Evolutionary conservation across 2,113 vertebrate species (phyloP), one percentile per base, ranked within the genome.

Genomic region (Oncorhynchus keta): DNA sequence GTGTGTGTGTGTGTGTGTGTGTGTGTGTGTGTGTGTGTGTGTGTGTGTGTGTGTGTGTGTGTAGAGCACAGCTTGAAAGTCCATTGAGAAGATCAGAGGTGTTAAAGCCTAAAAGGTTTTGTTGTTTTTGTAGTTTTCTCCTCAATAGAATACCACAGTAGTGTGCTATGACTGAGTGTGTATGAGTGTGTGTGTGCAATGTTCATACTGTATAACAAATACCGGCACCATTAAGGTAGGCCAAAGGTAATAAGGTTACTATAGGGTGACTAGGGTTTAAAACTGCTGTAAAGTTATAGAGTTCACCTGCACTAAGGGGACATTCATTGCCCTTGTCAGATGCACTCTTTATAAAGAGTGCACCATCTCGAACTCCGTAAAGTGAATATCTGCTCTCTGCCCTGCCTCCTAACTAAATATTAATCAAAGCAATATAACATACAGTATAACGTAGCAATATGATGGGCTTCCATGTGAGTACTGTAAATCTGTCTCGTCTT

Each of bases 11-110:
- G 70, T 35, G 49, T 32, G 71, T 39, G 75, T 77, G 68, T 68
- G 75, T 74, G 75, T 72, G 66, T 16, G 49, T 32, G 70, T 59
- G 51, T 5, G 71, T 39, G 75, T 76, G 68, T 72, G 75, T 72
- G 72, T 74, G 66, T 7, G 49, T 32, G 70, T 59, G 49, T 32
- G 71, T 51, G 73, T 77, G 68, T 68, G 75, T 74, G 68, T 83
- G 86, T 78, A 79, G 80, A 85, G 78, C 76, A 62, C 80, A 75
- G 85, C 85, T 78, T 83, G 80, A 82, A 78, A 85, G 85, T 81
- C 83, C 85, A 86, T 86, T 81, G 86, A 87, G 84, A 78, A 85
- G 85, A 84, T 77, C 70, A 79, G 75, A 84, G 73, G 76, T 84
- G 83, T 72, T 83, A 72, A 83, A 70, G 71, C 57, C 74, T 69